Conservation (phyloP, 2,797 vertebrate species). For the Epinephelus malabaricus region DNA sequence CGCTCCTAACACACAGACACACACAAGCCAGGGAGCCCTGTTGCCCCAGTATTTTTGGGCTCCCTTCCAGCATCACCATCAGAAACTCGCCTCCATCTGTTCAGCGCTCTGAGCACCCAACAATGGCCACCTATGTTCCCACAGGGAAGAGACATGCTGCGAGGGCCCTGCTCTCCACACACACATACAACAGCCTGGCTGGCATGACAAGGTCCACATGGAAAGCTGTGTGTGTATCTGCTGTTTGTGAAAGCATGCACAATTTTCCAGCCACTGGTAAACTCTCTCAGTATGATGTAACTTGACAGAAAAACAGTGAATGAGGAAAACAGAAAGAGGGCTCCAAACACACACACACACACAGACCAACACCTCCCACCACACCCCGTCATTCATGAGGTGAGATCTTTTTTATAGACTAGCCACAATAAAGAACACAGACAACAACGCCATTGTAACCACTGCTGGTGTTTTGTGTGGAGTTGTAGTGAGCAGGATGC, state of each 20-base stretch:
- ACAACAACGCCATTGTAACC: conserved; percentile 38
- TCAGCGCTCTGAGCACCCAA: conserved; percentile 67
- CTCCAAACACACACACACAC: conserved; percentile 18
- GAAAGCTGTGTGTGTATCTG: conserved; percentile 27
- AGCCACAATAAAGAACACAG: conserved; percentile 40
- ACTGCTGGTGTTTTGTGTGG: conserved; percentile 34
- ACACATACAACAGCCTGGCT: conserved; percentile 16
- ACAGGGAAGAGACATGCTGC: conserved; percentile 74
- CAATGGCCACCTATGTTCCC: conserved; percentile 88
- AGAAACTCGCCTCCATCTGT: conserved; percentile 64
- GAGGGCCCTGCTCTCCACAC: conserved; percentile 50
- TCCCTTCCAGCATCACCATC: conserved; percentile 79
- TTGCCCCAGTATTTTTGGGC: conserved; percentile 84
- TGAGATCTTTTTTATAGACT: conserved; percentile 64
- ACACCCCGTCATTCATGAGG: conserved; percentile 55
- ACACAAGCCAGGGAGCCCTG: conserved; percentile 34
- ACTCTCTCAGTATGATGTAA: conserved; percentile 49
- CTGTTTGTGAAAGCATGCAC: conserved; percentile 32
- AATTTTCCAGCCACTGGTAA: conserved; percentile 33
- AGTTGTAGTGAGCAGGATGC: conserved; percentile 30
- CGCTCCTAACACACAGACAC: conserved; percentile 40
- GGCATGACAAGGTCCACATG: conserved; percentile 49
- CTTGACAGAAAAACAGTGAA: conserved; percentile 25
- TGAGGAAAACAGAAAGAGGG: conserved; percentile 58
- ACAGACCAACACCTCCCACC: conserved; percentile 24